Evolutionary conservation across 2,888 invertebrate species (phyloP).

Genomic region (Proisotoma minuta): DNA sequence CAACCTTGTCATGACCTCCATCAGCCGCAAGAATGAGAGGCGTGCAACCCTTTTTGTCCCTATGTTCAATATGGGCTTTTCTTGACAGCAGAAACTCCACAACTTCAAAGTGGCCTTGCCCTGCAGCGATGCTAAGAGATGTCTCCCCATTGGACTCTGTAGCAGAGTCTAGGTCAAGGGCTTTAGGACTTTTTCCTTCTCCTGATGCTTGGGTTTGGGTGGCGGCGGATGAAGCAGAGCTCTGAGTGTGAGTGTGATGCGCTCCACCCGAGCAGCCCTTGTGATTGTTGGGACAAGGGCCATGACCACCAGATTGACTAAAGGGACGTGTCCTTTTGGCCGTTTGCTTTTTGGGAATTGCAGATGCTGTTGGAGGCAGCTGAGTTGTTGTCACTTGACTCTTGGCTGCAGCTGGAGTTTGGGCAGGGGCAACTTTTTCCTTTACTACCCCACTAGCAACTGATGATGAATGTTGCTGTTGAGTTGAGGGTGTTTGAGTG

Average conservation of each 20-base stretch:
- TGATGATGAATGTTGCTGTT: constrained; percentile 11
- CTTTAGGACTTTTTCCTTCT: constrained; percentile 27
- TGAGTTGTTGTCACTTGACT: constrained; percentile 7
- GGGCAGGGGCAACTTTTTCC: constrained; percentile 28
- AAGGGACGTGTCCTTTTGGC: constrained; percentile 45
- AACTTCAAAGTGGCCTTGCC: constrained; percentile 93
- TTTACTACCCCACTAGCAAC: constrained; percentile 19
- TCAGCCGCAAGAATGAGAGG: constrained; percentile 95
- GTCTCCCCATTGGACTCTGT: constrained; percentile 99
- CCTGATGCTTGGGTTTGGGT: constrained; percentile 41
- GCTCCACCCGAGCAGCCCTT: background rate
- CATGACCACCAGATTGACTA: constrained; percentile 36
- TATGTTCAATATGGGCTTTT: constrained; percentile 94
- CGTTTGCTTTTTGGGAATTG: constrained; percentile 38
- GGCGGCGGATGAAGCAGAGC: constrained; percentile 40
- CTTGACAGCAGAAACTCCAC: constrained; percentile 85
- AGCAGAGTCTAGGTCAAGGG: constrained; percentile 88
- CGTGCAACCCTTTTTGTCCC: constrained; percentile 98
- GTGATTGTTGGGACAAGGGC: constrained; percentile 8
- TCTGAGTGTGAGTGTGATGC: background rate
- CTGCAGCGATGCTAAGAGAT: constrained; percentile 92
- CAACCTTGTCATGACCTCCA: constrained; percentile 87
- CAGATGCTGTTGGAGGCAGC: constrained; percentile 13
- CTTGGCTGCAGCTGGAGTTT: constrained; percentile 19
- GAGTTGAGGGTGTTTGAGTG: constrained; percentile 39